Conservation (phyloP, 2,888 invertebrate genomes). For the Heliconius erato region DNA sequence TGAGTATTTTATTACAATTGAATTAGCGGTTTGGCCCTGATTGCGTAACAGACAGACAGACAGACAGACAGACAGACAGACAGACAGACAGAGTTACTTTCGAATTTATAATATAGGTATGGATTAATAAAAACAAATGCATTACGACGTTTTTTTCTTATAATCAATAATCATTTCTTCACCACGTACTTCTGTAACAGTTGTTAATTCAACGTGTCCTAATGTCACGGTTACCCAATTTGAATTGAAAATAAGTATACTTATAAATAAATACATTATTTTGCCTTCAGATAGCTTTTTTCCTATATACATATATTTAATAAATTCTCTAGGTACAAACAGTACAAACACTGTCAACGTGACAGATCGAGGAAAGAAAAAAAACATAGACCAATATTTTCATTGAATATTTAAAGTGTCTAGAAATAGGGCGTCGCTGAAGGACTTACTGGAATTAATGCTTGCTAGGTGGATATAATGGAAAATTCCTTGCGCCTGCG, state of each 20-base stretch:
- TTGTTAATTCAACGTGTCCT: neutral
- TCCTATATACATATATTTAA: neutral
- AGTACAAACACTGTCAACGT: constrained; percentile 6
- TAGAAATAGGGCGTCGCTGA: constrained; percentile 51
- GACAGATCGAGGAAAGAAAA: neutral
- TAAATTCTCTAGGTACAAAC: neutral
- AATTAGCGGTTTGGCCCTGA: no score
- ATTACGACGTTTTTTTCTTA: neutral
- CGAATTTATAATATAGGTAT: no score
- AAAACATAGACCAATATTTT: neutral
- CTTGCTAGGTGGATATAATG: constrained; percentile 59
- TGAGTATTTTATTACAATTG: no score
- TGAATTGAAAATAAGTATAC: neutral
- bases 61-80: no score
- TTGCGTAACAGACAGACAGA: no score
- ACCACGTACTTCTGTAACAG: neutral
- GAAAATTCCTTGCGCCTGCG: constrained; percentile 58
- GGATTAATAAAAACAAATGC: no score
- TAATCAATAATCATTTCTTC: neutral
- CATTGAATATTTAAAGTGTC: constrained; percentile 33
- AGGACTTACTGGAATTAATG: constrained; percentile 43
- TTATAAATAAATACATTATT: constrained; percentile 8
- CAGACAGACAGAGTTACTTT: no score
- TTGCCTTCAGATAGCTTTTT: neutral
- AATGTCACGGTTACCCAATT: constrained; percentile 2